Evolutionary conservation across 1,140 invertebrate species (phyloP).

Genomic region (Zaprionus inermis): DNA sequence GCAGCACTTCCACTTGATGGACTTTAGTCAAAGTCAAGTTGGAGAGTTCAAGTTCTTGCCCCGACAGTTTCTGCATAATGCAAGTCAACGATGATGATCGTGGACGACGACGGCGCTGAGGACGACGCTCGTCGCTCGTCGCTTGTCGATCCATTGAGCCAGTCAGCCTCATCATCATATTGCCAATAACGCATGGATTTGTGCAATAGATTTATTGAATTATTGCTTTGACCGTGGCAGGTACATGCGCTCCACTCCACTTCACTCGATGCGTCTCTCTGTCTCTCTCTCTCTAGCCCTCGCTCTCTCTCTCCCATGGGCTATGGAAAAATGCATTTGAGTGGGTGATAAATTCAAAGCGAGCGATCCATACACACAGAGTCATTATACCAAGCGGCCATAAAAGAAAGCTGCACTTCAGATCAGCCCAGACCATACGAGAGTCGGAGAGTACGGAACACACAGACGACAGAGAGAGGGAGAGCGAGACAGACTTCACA

Average conservation of each 20-base stretch:
- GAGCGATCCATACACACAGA: constrained; percentile 33
- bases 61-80: constrained; percentile 59
- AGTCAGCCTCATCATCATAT: constrained; percentile 78
- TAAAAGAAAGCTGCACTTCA: constrained; percentile 74
- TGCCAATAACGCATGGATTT: constrained; percentile 79
- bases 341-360: constrained; percentile 81
- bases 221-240: constrained; percentile 82
- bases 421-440: background rate
- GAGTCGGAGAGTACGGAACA: background rate
- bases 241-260: constrained; percentile 74
- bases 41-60: constrained; percentile 76
- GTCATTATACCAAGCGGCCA: constrained; percentile 70
- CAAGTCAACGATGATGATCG: constrained; percentile 40
- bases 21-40: constrained; percentile 83
- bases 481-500: constrained; percentile 1
- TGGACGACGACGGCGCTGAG: constrained; percentile 4
- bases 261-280: constrained; percentile 43
- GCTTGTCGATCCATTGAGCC: constrained; percentile 47
- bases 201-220: constrained; percentile 84
- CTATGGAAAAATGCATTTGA: constrained; percentile 76
- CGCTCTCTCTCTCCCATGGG: constrained; percentile 5
- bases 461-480: background rate
- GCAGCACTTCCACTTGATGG: constrained; percentile 68
- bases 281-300: background rate
- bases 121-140: constrained; percentile 37